These are phyloP conservation scores for Phrynosoma blainvillii DNA, from an alignment of 2,113 vertebrate species.

Conservation along the genomic window DNA sequence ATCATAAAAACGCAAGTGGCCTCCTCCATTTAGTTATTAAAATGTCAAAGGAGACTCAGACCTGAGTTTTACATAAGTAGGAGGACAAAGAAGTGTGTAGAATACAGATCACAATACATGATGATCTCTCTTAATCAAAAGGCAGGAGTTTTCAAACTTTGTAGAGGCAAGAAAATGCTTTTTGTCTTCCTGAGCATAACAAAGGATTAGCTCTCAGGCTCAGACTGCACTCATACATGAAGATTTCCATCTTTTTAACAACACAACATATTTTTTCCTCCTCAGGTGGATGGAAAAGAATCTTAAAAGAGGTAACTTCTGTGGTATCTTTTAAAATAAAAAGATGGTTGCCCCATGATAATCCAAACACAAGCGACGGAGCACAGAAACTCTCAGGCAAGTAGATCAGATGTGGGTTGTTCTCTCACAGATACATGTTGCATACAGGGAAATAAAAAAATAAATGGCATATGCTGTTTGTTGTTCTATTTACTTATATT, in stretches of 20 bases:
- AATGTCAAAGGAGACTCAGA: conserved; percentile 60
- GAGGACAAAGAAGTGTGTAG: conserved; percentile 30
- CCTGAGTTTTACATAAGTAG: conserved; percentile 35
- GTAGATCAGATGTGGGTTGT: too few relatives aligned
- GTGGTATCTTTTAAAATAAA: too few relatives aligned
- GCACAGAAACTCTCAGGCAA: not conserved
- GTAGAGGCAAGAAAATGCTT: not conserved
- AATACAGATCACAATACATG: conserved; percentile 32
- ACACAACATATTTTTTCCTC: too few relatives aligned
- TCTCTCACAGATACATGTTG: conserved; percentile 29
- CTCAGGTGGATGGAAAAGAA: not conserved
- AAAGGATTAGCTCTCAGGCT: not conserved
- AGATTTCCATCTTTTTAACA: not conserved
- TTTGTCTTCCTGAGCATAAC: not conserved
- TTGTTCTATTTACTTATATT: conserved; percentile 15
- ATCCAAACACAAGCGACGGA: not conserved
- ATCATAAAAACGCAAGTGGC: conserved; percentile 52
- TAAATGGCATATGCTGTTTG: not conserved
- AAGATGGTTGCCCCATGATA: not conserved
- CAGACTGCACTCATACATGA: not conserved
- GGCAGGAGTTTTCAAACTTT: not conserved
- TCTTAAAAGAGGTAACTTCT: not conserved
- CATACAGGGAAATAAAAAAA: conserved; percentile 11
- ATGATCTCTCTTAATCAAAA: conserved; percentile 22
- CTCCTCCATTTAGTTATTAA: conserved; percentile 59